These are phyloP conservation scores for Drosophila ustulata DNA, from an alignment of 2,888 invertebrate species.

Conservation along the genomic window DNA sequence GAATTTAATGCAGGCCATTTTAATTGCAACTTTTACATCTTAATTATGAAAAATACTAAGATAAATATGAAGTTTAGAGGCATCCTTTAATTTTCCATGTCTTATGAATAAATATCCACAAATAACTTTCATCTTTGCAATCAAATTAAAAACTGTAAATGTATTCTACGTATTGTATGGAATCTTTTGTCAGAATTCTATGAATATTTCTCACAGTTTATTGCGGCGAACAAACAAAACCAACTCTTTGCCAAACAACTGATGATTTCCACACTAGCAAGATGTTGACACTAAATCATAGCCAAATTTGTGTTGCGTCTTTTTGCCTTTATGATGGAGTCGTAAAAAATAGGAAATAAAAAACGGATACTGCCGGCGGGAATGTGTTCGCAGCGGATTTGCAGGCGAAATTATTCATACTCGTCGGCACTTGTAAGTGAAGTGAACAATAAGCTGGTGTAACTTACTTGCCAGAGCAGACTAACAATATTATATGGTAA, in stretches of 20 bases:
- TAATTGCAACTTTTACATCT: too few relatives aligned
- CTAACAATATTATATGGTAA: not conserved
- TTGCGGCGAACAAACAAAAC: slow-evolving; percentile 2
- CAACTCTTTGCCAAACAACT: slow-evolving; percentile 19
- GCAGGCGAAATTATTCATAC: slow-evolving; percentile 55
- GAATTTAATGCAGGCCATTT: too few relatives aligned
- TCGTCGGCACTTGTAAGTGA: slow-evolving; percentile 45
- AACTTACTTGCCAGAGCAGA: not conserved
- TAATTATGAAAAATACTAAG: too few relatives aligned
- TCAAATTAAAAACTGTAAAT: too few relatives aligned
- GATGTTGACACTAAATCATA: slow-evolving; percentile 65
- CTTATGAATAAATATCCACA: too few relatives aligned
- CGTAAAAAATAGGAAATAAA: slow-evolving; percentile 46
- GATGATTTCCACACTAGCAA: slow-evolving; percentile 53
- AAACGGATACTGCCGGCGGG: slow-evolving; percentile 30
- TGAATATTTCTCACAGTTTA: slow-evolving; percentile 29
- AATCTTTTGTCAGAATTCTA: too few relatives aligned
- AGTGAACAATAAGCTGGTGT: slow-evolving; percentile 33
- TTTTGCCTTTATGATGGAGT: slow-evolving; percentile 20
- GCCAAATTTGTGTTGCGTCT: slow-evolving; percentile 27
- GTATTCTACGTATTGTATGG: too few relatives aligned
- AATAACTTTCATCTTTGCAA: not conserved
- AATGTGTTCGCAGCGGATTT: slow-evolving; percentile 54
- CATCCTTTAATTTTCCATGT: too few relatives aligned
- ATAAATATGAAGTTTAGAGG: too few relatives aligned